phyloP scores from a whole-genome alignment of 2,113 vertebrate genomes.

The Pyxicephalus adspersus region DNA sequence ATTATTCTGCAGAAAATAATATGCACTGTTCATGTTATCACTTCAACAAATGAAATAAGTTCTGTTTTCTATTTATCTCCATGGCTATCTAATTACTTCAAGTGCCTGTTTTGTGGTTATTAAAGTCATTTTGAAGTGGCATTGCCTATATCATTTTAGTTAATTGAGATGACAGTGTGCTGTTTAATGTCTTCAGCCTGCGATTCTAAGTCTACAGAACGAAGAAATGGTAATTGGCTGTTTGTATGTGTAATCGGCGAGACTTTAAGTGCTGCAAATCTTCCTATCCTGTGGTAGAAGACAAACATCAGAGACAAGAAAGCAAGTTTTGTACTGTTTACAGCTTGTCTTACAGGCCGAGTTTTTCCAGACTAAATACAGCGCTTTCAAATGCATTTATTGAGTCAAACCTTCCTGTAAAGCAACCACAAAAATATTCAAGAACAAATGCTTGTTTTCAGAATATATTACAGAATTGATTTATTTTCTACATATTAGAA shows the following conservation, averaged over 20 bases:
- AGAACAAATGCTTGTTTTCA: neutral
- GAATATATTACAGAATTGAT: neutral
- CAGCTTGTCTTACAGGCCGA: neutral
- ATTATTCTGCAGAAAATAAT: neutral
- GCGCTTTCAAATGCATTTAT: conserved; percentile 5
- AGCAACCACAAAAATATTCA: neutral
- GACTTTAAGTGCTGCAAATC: neutral
- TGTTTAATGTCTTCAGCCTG: conserved; percentile 6
- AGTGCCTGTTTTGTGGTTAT: conserved; percentile 6
- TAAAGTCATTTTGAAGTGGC: neutral
- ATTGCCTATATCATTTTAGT: conserved; percentile 9
- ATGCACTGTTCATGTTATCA: conserved; percentile 28
- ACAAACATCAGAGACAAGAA: neutral
- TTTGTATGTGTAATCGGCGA: neutral
- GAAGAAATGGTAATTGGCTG: neutral
- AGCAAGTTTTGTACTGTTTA: conserved; percentile 1
- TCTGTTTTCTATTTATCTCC: conserved; percentile 12
- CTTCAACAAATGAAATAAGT: conserved; percentile 27
- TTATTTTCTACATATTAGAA: neutral
- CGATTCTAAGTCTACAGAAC: conserved; percentile 16
- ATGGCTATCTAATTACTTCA: neutral
- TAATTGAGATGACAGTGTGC: neutral
- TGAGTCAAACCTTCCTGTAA: conserved; percentile 38
- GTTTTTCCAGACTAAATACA: conserved; percentile 8
- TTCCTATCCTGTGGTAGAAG: neutral